Evolutionary conservation across 2,888 invertebrate genomes (phyloP), one percentile per base, ranked within the genome.

Genomic region (Lamellibrachia columna): DNA sequence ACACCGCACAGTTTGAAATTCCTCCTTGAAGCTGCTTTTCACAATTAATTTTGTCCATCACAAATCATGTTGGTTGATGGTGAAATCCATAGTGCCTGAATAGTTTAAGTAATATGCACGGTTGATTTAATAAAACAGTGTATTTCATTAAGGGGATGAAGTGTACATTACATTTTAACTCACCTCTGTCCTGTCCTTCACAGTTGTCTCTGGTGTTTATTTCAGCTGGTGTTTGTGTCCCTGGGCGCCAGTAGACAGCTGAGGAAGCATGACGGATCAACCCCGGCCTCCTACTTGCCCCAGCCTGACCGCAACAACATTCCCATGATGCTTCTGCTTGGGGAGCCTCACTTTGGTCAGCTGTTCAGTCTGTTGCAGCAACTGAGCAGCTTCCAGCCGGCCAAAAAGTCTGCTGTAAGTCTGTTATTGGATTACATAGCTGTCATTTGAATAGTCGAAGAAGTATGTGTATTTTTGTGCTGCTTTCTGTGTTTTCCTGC

Each of bases 351-450:
- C 97, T 99, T 99, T 96, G 98, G 98, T 95, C 98, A 98, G 94
- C 97, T 99, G 2, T 98, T 99, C 96, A 98, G 98, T 75, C 97
- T 99, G 90, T 98, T 99, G 98, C 98, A 98, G 96, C 98, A 98
- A 1, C 97, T 99, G 52, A 98, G 98, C 91, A 98, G 98, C 95
- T 98, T 98, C 98, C 98, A 98, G 96, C 98, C 98, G 28, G 97
- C 97, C 0, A 97, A 95, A 22, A 53, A 75, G 53, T 91, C 90
- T 92, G 92, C 92, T 92, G 94, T 93, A 53, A 91, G 92, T 92
- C 4, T 4, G n/a, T 15, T 60, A 22, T 53, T 92, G 28, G 6
- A 60, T 92, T 91, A 4, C 53, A 75, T 58, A 75, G 22, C 75
- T 75, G 22, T 75, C 15, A 75, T 6, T 22, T 58, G 58, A 40